These are phyloP conservation scores for Ataeniobius toweri DNA, from an alignment of 2,797 vertebrate species.

Conservation along the genomic window DNA sequence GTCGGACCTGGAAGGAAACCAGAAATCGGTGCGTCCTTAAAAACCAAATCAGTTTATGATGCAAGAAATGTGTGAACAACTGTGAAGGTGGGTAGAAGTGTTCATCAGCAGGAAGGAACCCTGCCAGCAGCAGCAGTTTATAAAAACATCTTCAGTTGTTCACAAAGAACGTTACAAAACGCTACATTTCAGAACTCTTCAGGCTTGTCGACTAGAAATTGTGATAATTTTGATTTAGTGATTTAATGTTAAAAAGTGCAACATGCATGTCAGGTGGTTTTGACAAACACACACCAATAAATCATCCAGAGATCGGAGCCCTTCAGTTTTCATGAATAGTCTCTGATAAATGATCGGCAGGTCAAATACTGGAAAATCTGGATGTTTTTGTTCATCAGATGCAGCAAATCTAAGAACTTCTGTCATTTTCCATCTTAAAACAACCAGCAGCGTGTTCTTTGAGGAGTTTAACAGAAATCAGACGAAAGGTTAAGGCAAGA, in stretches of 20 bases:
- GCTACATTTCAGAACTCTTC: conserved; percentile 2
- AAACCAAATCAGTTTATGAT: not conserved
- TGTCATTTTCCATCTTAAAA: not conserved
- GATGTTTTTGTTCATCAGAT: not conserved
- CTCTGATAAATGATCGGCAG: not conserved
- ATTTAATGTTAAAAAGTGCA: not conserved
- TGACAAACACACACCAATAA: not conserved
- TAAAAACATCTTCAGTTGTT: conserved; percentile 26
- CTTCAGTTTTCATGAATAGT: not conserved
- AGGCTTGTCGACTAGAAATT: conserved; percentile 1
- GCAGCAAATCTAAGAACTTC: not conserved
- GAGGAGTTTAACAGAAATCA: too few species aligned
- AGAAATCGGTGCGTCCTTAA: not conserved
- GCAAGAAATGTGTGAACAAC: conserved; percentile 9
- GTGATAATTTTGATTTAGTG: not conserved
- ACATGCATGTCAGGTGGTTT: not conserved
- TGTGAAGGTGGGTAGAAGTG: conserved; percentile 33
- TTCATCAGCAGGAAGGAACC: conserved; percentile 42
- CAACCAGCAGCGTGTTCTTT: too few species aligned
- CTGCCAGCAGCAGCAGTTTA: conserved; percentile 50
- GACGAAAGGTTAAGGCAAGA: too few species aligned
- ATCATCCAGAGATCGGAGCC: not conserved
- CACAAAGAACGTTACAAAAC: conserved; percentile 18
- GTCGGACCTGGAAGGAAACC: not conserved
- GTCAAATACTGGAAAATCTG: not conserved